These are phyloP conservation scores for Buceros bicornis DNA, from an alignment of 2,797 vertebrate genomes.

Conservation along the genomic window DNA sequence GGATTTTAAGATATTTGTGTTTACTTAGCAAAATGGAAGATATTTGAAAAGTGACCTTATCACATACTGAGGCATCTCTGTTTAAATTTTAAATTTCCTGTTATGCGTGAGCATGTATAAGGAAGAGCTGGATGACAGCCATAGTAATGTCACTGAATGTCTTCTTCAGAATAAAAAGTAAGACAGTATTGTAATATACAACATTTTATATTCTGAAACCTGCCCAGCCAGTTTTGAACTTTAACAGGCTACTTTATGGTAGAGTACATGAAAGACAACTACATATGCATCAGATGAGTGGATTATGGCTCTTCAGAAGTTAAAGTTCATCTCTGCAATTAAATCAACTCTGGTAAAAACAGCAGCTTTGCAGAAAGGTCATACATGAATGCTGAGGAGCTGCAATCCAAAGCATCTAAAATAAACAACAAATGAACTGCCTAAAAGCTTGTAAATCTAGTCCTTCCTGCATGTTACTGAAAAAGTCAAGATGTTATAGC, in stretches of 20 bases:
- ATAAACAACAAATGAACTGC: constrained; percentile 31
- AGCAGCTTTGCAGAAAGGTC: constrained; percentile 57
- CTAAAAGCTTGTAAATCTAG: not conserved
- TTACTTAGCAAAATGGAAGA: not conserved
- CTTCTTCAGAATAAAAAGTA: not conserved
- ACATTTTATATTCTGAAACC: not conserved
- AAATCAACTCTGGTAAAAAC: constrained; percentile 39
- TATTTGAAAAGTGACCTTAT: constrained; percentile 27
- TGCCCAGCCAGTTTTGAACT: not conserved
- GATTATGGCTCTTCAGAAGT: constrained; percentile 49
- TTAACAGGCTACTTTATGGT: not conserved
- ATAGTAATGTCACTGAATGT: not conserved
- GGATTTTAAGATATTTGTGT: not conserved
- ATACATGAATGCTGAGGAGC: not conserved
- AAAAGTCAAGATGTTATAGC: not conserved
- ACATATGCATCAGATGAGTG: not conserved
- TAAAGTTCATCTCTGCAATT: constrained; percentile 72
- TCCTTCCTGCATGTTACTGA: not conserved
- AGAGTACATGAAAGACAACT: not conserved
- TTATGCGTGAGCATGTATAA: not conserved
- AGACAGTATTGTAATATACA: not conserved
- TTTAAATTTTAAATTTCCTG: not conserved
- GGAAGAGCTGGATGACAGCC: not conserved
- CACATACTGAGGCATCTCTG: not conserved
- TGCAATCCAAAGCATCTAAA: not conserved